Evolutionary conservation across 2,888 invertebrate genomes (phyloP), one percentile per base, ranked within the genome.

Genomic region (Saturnia japonica): DNA sequence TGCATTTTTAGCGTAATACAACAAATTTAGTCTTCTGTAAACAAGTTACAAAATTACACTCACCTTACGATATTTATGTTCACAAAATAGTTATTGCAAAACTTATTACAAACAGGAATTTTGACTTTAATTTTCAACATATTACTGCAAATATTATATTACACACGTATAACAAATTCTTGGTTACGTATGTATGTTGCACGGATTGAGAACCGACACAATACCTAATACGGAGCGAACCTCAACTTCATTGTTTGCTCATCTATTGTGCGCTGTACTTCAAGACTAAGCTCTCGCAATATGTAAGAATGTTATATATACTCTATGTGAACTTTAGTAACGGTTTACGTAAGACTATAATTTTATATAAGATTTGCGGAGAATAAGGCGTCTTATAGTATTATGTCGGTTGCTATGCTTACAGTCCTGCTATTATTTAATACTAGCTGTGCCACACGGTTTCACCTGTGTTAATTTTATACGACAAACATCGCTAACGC

Each of bases 181-280:
- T 69, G 57, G 64, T 28, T 14, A 22, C 12, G 9, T 45, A 43
- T 62, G 64, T 40, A 47, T 42, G 70, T n/a, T 68, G 40, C 66
- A 70, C 47, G 62, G 66, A 64, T 69, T 64, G 64, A 34, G 64
- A 22, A 64, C 19, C 64, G 64, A 19, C 45, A 69, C 78, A 80
- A 82, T 81, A 78, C 76, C 68, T 74, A 74, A 76, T 74, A 72
- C 72, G 73, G 64, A 71, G 75, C 67, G 74, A 71, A 74, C 76
- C 76, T 54, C 72, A 45, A 72, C 71, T 70, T 72, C 73, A 82
- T 82, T 82, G 82, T 83, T 79, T 76, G 81, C 74, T n/a, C 67
- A 69, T 67, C 78, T 72, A 83, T 82, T 82, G 83, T 82, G 73
- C 69, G 71, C 69, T 40, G 71, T 67, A 70, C 74, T 76, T 78